Evolutionary conservation across 2,113 vertebrate genomes (phyloP).

Genomic region (Aptenodytes patagonicus): DNA sequence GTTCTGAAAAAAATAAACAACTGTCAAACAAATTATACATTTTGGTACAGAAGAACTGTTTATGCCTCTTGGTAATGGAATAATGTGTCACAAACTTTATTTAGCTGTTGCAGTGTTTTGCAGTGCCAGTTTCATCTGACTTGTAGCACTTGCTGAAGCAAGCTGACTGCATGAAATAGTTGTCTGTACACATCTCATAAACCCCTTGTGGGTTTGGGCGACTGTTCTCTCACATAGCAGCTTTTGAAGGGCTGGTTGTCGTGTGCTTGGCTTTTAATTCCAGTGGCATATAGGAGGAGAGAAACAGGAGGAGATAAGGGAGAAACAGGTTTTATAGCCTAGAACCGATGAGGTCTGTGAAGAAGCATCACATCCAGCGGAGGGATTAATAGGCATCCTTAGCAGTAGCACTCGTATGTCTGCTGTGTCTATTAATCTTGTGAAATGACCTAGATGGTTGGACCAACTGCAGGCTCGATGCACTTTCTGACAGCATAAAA

Average conservation of each 20-base stretch:
- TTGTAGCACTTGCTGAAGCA: background rate
- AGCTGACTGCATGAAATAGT: background rate
- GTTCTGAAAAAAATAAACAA: background rate
- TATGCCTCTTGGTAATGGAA: background rate
- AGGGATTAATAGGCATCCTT: background rate
- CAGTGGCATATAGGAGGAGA: background rate
- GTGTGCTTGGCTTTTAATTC: background rate
- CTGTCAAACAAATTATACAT: background rate
- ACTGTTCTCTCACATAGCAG: background rate
- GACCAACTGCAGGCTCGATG: background rate
- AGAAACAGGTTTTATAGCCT: background rate
- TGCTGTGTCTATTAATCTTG: background rate
- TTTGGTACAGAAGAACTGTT: background rate
- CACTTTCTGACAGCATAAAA: background rate
- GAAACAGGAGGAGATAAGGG: background rate
- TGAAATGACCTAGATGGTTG: background rate
- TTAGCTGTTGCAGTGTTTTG: background rate
- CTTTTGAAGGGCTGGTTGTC: background rate
- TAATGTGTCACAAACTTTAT: constrained; percentile 21
- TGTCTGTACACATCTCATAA: background rate
- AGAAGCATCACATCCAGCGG: background rate
- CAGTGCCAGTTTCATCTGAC: background rate
- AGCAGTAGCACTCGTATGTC: background rate
- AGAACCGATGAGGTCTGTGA: background rate
- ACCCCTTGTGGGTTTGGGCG: background rate